Percentiles rank a stretch among this genome's conserved stretches.
Evolutionary conservation across 2,797 vertebrate species (phyloP).

Genomic region (Myiotriccus ornatus): DNA sequence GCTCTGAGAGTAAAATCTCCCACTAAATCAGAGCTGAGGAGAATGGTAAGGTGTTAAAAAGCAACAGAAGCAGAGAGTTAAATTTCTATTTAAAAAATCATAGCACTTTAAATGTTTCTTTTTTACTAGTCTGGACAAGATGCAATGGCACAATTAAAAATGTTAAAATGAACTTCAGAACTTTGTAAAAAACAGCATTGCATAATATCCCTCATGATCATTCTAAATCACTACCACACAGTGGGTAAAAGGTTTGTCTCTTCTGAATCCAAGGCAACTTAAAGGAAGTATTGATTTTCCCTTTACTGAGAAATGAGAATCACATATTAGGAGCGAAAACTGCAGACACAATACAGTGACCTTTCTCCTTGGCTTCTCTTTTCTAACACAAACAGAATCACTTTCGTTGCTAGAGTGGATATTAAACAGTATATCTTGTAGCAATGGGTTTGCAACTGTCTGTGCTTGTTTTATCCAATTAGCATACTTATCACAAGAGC

Average conservation of each 20-base stretch:
- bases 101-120: background rate
- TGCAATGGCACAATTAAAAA: constrained; percentile 2
- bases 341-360: constrained; percentile 68
- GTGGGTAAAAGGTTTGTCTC: constrained; percentile 51
- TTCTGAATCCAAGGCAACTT: constrained; percentile 63
- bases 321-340: constrained; percentile 65
- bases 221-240: constrained; percentile 37
- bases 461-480: constrained; percentile 50
- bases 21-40: background rate
- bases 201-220: constrained; percentile 13
- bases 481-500: constrained; percentile 30
- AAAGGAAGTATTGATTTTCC: constrained; percentile 74
- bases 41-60: background rate
- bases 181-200: constrained; percentile 36
- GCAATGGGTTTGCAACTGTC: constrained; percentile 24
- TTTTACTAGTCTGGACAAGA: background rate
- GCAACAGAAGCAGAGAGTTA: background rate
- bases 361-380: constrained; percentile 66
- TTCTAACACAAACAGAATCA: constrained; percentile 67
- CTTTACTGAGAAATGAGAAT: constrained; percentile 69
- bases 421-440: constrained; percentile 70
- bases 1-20: background rate
- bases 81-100: background rate
- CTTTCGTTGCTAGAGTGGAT: constrained; percentile 62
- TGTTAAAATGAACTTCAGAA: background rate